Conservation (phyloP, 2,888 invertebrate genomes). For the Andricus curvator region DNA sequence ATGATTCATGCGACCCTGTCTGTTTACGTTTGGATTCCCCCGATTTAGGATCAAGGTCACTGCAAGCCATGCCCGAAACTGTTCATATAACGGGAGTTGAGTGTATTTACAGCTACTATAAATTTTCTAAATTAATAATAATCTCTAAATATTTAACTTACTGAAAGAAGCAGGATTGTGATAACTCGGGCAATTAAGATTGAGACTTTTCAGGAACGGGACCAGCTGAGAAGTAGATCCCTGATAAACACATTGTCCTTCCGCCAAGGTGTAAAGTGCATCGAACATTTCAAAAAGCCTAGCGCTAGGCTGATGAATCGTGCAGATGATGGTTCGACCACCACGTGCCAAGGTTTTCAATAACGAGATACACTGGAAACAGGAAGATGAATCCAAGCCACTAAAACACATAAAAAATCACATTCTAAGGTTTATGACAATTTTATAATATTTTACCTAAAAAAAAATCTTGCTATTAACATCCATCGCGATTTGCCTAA, state of each 20-base stretch:
- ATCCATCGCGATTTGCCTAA: too few relatives aligned
- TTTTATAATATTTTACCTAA: too few relatives aligned
- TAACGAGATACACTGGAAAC: conserved; percentile 95
- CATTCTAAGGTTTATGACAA: conserved; percentile 1
- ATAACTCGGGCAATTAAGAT: conserved; percentile 95
- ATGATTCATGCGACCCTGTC: too few relatives aligned
- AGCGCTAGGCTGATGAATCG: conserved; percentile 98
- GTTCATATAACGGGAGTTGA: too few relatives aligned
- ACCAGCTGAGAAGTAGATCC: conserved; percentile 92
- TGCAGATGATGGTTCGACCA: conserved; percentile 96
- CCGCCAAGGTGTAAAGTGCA: conserved; percentile 94
- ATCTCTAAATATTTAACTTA: conserved; percentile 68
- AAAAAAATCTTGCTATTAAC: too few relatives aligned
- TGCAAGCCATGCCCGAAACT: too few relatives aligned
- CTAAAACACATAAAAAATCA: conserved; percentile 78
- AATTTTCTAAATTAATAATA: too few relatives aligned
- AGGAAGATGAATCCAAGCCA: conserved; percentile 96
- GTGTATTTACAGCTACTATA: too few relatives aligned
- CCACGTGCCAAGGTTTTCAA: conserved; percentile 93
- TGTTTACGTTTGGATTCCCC: too few relatives aligned
- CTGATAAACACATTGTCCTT: conserved; percentile 97
- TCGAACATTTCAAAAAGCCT: conserved; percentile 98
- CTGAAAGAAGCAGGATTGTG: conserved; percentile 98
- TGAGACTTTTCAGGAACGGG: conserved; percentile 88
- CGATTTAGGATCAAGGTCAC: too few relatives aligned